These are phyloP conservation scores for Nomada lathburiana DNA, from an alignment of 2,888 invertebrate genomes.

Conservation along the genomic window DNA sequence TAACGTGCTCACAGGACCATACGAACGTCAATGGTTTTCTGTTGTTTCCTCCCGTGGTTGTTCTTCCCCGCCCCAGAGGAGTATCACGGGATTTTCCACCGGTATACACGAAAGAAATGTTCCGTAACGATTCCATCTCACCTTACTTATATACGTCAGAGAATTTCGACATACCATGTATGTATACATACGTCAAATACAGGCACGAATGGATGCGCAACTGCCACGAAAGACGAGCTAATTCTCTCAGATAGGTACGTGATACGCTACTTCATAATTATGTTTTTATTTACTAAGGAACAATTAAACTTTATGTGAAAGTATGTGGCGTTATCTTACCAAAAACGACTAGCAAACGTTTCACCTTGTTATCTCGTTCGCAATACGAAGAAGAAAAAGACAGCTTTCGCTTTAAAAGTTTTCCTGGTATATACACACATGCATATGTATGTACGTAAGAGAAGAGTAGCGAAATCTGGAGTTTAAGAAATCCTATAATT, in stretches of 20 bases:
- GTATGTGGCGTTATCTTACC: not conserved
- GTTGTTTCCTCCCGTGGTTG: conserved; percentile 10
- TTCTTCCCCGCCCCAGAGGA: conserved; percentile 18
- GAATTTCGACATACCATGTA: too few relatives aligned
- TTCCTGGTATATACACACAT: too few relatives aligned
- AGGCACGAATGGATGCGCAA: too few relatives aligned
- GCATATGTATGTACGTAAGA: too few relatives aligned
- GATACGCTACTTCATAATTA: too few relatives aligned
- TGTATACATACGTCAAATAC: not conserved
- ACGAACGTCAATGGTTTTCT: conserved; percentile 14
- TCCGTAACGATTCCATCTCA: not conserved
- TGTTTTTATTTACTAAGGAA: too few relatives aligned
- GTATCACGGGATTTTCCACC: conserved; percentile 32
- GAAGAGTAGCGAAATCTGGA: too few relatives aligned
- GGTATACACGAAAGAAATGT: not conserved
- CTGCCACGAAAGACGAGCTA: not conserved
- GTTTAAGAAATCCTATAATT: not conserved
- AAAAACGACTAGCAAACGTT: not conserved
- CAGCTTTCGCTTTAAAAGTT: too few relatives aligned
- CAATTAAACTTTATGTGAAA: not conserved
- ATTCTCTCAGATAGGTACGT: too few relatives aligned
- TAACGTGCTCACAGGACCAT: not conserved
- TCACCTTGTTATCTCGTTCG: not conserved
- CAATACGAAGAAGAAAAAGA: not conserved
- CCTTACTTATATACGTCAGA: not conserved